Evolutionary conservation across 2,888 invertebrate species (phyloP), one percentile per base, ranked within the genome.

Genomic region (Ochlodes sylvanus): DNA sequence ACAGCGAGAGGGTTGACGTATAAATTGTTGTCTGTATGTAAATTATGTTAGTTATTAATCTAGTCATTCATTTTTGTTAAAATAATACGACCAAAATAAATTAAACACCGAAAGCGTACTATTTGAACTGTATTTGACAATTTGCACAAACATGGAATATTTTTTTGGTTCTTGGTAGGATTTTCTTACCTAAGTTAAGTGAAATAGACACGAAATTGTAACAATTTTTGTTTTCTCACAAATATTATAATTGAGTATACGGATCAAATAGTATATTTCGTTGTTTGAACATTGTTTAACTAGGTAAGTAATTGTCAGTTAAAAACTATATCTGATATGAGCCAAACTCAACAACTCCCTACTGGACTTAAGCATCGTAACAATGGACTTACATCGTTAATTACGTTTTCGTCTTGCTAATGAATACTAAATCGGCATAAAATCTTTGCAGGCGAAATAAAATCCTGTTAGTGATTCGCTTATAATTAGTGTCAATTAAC

Each of bases 1-100:
- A 50, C 47, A 21, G 57, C 10, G 62, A 32, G 42, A 19, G 64
- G 47, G 47, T 64, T 14, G 7, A 15, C 50, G 56, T 65, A 58
- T 65, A 58, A 65, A 65, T 65, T 65, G 57, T 65, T 50, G 57
- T 65, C 65, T 65, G 41, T 65, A 65, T 65, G 57, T 38, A 65
- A 65, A 65, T 58, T 38, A 58, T 50, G 57, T 38, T 65, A 57
- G 57, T 57, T 50, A 65, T 58, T 58, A 44, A 56, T 56, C 47
- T 56, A 34, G 42, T 42, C 15, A 63, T 63, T 54, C 54, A 63
- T 41, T 42, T 32, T 15, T 12, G 19, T 34, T 34, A 21, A 54
- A 63, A 41, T 15, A 38, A 41, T n/a, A n/a, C n/a, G n/a, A 38
- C 34, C 41, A 52, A 27, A 27, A 54, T 38, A 63, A 63, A 54